Evolutionary conservation across 2,888 invertebrate genomes (phyloP).

Genomic region (Dynastes maya): DNA sequence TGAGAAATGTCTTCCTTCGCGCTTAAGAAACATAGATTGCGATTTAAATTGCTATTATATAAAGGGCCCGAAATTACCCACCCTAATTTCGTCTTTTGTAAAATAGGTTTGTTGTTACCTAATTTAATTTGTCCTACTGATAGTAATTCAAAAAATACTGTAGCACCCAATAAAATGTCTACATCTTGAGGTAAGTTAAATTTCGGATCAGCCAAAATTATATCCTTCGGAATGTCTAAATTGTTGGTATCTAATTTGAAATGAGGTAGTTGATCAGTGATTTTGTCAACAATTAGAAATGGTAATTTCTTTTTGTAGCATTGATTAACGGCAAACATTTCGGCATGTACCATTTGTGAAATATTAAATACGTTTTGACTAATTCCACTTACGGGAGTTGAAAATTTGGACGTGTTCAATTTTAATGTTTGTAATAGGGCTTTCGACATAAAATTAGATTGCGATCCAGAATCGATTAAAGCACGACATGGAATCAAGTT

Average conservation of each 20-base stretch:
- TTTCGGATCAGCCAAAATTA: no score
- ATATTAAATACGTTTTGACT: background rate
- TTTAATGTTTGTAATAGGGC: slow-evolving; percentile 12
- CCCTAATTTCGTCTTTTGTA: slow-evolving; percentile 53
- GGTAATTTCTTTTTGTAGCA: no score
- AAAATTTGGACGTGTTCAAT: background rate
- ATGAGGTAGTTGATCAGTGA: background rate
- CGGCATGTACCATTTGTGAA: no score
- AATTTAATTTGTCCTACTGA: slow-evolving; percentile 30
- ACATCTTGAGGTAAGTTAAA: slow-evolving; percentile 16
- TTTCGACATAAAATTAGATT: slow-evolving; percentile 26
- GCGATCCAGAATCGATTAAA: slow-evolving; percentile 29
- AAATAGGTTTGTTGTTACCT: slow-evolving; percentile 34
- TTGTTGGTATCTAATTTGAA: no score
- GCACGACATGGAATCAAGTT: background rate
- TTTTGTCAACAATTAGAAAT: no score
- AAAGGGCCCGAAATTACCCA: slow-evolving; percentile 55
- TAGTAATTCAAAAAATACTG: slow-evolving; percentile 42
- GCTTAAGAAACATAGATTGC: background rate
- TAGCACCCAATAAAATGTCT: slow-evolving; percentile 25
- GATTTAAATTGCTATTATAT: background rate
- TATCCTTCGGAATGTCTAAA: no score
- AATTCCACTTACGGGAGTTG: slow-evolving; percentile 20
- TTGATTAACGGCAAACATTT: no score
- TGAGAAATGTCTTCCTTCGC: background rate